Evolutionary conservation across 2,113 vertebrate species (phyloP), one percentile per base, ranked within the genome.

Genomic region (Sinocyclocheilus maitianheensis): DNA sequence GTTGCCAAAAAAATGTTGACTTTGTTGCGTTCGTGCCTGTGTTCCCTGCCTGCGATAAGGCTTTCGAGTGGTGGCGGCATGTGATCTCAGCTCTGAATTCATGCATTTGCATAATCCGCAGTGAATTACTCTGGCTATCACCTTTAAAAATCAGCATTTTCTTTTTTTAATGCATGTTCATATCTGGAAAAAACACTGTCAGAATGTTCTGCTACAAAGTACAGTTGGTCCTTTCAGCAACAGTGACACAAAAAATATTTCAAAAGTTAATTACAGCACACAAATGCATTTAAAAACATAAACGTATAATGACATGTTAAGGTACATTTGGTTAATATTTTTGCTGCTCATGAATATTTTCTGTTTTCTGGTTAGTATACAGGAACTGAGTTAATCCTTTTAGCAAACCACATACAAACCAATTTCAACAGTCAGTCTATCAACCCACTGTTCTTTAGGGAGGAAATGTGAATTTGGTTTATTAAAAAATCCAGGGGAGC

Each of bases 101-200:
- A 77, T 65, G 60, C 76, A 87, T 93, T 90, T 91, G 72, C 90
- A 93, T 93, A 93, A 93, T 91, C 89, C 89, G 26, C 55, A 90
- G 77, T 88, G 86, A 91, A 91, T 89, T 90, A 90, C 91, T 90
- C 46, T 82, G 90, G 92, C 87, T 92, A 85, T 91, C 65, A 89
- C 78, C 88, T 86, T 86, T 84, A 88, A 72, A 89, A 93, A 90
- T 93, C 89, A 92, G 85, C 76, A 85, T 48, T 48, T 48, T 58
- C 86, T 30, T 89, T 84, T 75, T 53, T 0, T 46, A 46, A 80
- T 40, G 30, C 55, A 74, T 51, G 77, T 22, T 65, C 81, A 76
- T 65, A 69, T 69, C 14, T 18, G 63, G 43, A 46, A 48, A 16
- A 71, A 71, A 20, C 9, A 37, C 4, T 2, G n/a, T 65, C 62